These are phyloP conservation scores for Cydia fagiglandana DNA, from an alignment of 1,140 invertebrate genomes.

Conservation along the genomic window DNA sequence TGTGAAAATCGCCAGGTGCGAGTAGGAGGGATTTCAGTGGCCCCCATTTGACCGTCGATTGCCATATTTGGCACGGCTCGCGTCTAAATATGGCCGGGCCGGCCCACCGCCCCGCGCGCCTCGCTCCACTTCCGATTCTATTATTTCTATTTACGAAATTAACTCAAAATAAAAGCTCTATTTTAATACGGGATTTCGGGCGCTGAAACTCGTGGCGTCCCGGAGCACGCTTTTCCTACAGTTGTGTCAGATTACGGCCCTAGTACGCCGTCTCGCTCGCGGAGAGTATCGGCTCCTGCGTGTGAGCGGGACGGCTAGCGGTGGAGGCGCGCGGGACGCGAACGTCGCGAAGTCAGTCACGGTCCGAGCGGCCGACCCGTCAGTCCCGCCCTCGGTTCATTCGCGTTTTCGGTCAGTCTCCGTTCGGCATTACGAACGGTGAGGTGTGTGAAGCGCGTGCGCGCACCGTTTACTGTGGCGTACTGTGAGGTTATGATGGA, in stretches of 20 bases:
- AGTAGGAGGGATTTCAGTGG: slow-evolving; percentile 84
- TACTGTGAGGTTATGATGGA: slow-evolving; percentile 86
- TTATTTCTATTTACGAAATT: slow-evolving; percentile 79
- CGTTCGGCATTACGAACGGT: slow-evolving; percentile 73
- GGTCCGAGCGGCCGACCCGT: slow-evolving; percentile 75
- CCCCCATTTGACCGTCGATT: slow-evolving; percentile 85
- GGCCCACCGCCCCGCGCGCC: slow-evolving; percentile 78
- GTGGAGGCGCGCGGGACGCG: slow-evolving; percentile 67
- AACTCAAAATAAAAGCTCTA: slow-evolving; percentile 79
- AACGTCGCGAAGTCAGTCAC: slow-evolving; percentile 77
- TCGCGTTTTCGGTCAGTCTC: slow-evolving; percentile 74
- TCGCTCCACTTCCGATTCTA: slow-evolving; percentile 78
- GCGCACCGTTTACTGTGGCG: slow-evolving; percentile 81
- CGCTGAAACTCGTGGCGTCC: slow-evolving; percentile 72
- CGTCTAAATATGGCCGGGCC: slow-evolving; percentile 87
- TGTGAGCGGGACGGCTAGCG: slow-evolving; percentile 63
- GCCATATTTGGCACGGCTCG: slow-evolving; percentile 86
- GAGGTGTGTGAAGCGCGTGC: slow-evolving; percentile 71
- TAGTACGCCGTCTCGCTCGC: slow-evolving; percentile 52
- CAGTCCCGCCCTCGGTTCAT: slow-evolving; percentile 76
- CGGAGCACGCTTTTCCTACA: slow-evolving; percentile 64
- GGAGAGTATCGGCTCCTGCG: slow-evolving; percentile 37
- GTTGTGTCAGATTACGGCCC: slow-evolving; percentile 76
- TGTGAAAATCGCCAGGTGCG: slow-evolving; percentile 76
- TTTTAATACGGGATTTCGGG: slow-evolving; percentile 76